phyloP scores from a whole-genome alignment of 2,888 invertebrate species.

The Ophion ventricosus region DNA sequence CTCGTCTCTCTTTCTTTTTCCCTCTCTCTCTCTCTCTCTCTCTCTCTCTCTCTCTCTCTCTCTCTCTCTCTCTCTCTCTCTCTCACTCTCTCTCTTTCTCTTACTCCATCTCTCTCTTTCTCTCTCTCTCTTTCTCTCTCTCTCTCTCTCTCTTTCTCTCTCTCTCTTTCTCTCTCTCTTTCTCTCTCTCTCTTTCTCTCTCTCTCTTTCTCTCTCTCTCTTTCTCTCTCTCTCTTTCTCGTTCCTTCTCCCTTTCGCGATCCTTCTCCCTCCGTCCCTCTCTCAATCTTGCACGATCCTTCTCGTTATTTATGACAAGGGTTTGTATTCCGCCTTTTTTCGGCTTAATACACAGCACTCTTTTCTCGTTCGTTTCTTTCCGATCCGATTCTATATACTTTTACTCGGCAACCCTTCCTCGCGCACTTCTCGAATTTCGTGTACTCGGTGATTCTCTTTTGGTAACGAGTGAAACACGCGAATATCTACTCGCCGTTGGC shows the following conservation, averaged over 20 bases:
- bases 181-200: conserved; percentile 28
- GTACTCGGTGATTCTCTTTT: neutral
- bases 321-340: conserved; percentile 41
- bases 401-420: conserved; percentile 36
- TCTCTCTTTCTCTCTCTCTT: conserved; percentile 38
- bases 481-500: conserved; percentile 8
- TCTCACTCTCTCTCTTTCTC: neutral
- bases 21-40: neutral
- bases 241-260: neutral
- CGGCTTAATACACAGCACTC: neutral
- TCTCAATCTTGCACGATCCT: conserved; percentile 56
- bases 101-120: neutral
- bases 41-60: conserved; percentile 15
- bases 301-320: conserved; percentile 60
- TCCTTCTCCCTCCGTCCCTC: conserved; percentile 1
- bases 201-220: conserved; percentile 21
- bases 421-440: neutral
- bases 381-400: conserved; percentile 41
- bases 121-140: conserved; percentile 18
- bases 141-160: conserved; percentile 26
- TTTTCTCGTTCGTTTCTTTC: conserved; percentile 24
- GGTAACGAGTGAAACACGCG: conserved; percentile 26
- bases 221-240: conserved; percentile 14
- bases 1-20: neutral
- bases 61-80: neutral